Evolutionary conservation across 1,140 invertebrate species (phyloP).

Genomic region (Brachystomella parvula): DNA sequence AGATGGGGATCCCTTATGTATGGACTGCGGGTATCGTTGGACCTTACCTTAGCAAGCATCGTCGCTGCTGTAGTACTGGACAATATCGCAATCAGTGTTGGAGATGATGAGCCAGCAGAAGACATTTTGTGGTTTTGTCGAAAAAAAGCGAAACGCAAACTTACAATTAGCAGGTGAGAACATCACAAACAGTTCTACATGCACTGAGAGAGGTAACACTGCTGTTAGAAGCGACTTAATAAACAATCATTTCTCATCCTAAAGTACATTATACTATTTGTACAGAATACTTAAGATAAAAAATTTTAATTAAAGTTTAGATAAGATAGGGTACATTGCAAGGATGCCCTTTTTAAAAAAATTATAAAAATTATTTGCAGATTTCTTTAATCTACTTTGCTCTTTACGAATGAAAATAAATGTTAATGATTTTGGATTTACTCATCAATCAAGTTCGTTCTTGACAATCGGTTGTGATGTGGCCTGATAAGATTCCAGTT

Average conservation of each 20-base stretch:
- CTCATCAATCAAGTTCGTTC: too few relatives aligned
- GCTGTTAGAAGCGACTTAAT: not conserved
- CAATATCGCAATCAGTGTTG: conserved; percentile 40
- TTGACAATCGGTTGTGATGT: too few relatives aligned
- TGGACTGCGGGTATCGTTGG: conserved; percentile 25
- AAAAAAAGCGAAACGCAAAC: not conserved
- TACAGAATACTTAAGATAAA: too few relatives aligned
- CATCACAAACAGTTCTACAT: not conserved
- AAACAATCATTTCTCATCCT: not conserved
- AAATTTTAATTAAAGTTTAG: not conserved
- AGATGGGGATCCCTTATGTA: not conserved
- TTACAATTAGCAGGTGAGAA: not conserved
- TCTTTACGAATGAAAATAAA: too few relatives aligned
- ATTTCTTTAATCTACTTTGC: too few relatives aligned
- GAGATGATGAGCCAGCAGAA: conserved; percentile 16
- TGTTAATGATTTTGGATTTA: too few relatives aligned
- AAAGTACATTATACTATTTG: too few relatives aligned
- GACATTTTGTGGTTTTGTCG: conserved; percentile 1
- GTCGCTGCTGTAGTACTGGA: conserved; percentile 43
- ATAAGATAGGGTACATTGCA: too few relatives aligned
- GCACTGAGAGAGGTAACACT: not conserved
- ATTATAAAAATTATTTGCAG: too few relatives aligned
- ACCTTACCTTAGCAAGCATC: conserved; percentile 41
- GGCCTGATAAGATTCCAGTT: too few relatives aligned
- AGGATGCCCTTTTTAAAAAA: too few relatives aligned